phyloP scores from a whole-genome alignment of 2,888 invertebrate species.

The Endomychus coccineus region DNA sequence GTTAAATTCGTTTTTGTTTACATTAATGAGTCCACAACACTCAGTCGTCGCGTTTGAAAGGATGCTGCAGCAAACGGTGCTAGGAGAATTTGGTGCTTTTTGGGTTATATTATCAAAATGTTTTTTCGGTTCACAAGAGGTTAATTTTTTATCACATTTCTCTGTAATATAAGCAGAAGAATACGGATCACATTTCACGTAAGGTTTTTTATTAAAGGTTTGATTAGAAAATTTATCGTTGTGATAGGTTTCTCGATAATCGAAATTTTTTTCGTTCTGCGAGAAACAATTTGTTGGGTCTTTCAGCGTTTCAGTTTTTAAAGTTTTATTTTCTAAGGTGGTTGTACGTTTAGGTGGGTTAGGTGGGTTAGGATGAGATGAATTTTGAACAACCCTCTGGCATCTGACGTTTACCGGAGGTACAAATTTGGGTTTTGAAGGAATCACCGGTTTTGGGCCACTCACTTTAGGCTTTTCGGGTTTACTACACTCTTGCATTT shows the following conservation, averaged over 20 bases:
- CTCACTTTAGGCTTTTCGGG: conserved; percentile 39
- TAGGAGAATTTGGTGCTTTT: conserved; percentile 41
- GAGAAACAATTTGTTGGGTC: too few species aligned
- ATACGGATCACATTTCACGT: conserved; percentile 25
- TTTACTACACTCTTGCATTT: conserved; percentile 34
- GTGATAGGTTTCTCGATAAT: conserved; percentile 10
- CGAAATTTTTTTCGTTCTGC: conserved; percentile 5
- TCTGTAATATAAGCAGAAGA: conserved; percentile 26
- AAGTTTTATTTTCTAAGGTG: conserved; percentile 3
- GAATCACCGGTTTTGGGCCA: conserved; percentile 39
- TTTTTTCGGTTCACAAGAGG: conserved; percentile 19
- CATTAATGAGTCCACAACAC: conserved; percentile 43
- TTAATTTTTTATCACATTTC: conserved; percentile 36
- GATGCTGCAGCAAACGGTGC: conserved; percentile 44
- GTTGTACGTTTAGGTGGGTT: conserved; percentile 4
- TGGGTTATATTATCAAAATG: too few species aligned
- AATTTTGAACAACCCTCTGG: conserved; percentile 7
- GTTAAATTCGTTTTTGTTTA: conserved; percentile 37
- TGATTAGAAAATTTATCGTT: conserved; percentile 4
- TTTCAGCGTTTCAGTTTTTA: conserved; percentile 3
- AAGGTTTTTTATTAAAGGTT: conserved; percentile 9
- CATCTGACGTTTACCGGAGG: conserved; percentile 36
- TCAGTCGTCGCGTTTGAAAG: conserved; percentile 42
- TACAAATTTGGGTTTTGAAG: conserved; percentile 41
- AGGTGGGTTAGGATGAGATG: conserved; percentile 9